Conservation (phyloP, 2,113 vertebrate genomes). For the Acrocephalus arundinaceus region DNA sequence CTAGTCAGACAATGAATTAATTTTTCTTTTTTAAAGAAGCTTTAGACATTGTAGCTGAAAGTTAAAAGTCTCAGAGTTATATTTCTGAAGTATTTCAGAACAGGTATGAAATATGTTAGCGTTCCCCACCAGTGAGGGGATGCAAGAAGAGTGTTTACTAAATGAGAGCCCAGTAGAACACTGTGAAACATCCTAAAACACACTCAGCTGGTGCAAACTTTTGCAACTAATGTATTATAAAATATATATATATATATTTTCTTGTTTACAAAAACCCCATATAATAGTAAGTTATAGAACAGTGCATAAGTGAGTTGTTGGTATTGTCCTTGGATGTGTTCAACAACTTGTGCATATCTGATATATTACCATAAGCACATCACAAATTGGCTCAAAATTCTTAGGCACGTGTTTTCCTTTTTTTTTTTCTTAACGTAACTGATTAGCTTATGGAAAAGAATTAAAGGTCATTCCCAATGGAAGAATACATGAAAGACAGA, state of each 20-base stretch:
- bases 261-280: not conserved
- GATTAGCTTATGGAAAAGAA: not conserved
- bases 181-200: not conserved
- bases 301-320: not conserved
- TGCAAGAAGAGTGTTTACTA: not conserved
- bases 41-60: not conserved
- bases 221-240: not conserved
- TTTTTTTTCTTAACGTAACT: not conserved
- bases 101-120: not conserved
- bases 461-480: not conserved
- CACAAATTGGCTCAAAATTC: not conserved
- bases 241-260: not conserved
- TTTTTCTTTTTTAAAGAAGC: not conserved
- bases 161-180: not conserved
- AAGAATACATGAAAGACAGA: not conserved
- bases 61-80: not conserved
- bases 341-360: not conserved
- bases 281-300: not conserved
- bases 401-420: not conserved
- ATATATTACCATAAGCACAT: not conserved
- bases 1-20: not conserved
- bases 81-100: not conserved
- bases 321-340: not conserved
- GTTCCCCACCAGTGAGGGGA: not conserved
- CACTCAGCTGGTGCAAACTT: not conserved